Evolutionary conservation across 2,888 invertebrate species (phyloP).

Genomic region (Operophtera brumata): DNA sequence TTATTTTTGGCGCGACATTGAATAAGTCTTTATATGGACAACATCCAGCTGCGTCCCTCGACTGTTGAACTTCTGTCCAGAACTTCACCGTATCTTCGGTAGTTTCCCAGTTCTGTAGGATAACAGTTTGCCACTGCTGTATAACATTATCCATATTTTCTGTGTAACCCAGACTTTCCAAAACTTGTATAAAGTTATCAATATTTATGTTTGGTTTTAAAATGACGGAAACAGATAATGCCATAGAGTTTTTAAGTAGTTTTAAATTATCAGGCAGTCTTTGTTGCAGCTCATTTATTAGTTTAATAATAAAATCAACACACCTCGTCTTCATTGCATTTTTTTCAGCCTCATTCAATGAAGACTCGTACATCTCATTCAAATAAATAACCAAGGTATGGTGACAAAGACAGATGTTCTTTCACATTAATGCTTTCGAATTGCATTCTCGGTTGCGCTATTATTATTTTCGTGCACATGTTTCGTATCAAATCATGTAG

Average conservation of each 20-base stretch:
- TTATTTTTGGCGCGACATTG: constrained; percentile 20
- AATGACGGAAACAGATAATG: constrained; percentile 22
- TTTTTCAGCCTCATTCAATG: constrained; percentile 16
- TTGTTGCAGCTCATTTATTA: constrained; percentile 21
- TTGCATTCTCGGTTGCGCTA: constrained; percentile 23
- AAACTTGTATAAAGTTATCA: constrained; percentile 21
- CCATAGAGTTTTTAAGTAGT: constrained; percentile 20
- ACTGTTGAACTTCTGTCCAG: constrained; percentile 24
- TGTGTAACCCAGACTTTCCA: constrained; percentile 23
- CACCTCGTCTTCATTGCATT: constrained; percentile 23
- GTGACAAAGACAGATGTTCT: constrained; percentile 25
- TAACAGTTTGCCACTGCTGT: constrained; percentile 28
- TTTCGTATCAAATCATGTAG: constrained; percentile 14
- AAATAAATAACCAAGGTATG: constrained; percentile 27
- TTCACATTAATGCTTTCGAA: constrained; percentile 26
- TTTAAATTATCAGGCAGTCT: constrained; percentile 27
- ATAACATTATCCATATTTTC: constrained; percentile 26
- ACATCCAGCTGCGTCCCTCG: constrained; percentile 23
- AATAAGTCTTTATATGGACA: constrained; percentile 23
- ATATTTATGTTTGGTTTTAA: constrained; percentile 26
- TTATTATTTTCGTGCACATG: constrained; percentile 23
- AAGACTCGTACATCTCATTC: constrained; percentile 22
- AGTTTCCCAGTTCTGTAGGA: constrained; percentile 23
- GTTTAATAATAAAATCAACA: constrained; percentile 24
- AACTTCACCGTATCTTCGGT: constrained; percentile 22